Evolutionary conservation across 92 coral and sea anemone species (phyloP), one percentile per base, ranked within the genome.

Genomic region (Montipora capitata): DNA sequence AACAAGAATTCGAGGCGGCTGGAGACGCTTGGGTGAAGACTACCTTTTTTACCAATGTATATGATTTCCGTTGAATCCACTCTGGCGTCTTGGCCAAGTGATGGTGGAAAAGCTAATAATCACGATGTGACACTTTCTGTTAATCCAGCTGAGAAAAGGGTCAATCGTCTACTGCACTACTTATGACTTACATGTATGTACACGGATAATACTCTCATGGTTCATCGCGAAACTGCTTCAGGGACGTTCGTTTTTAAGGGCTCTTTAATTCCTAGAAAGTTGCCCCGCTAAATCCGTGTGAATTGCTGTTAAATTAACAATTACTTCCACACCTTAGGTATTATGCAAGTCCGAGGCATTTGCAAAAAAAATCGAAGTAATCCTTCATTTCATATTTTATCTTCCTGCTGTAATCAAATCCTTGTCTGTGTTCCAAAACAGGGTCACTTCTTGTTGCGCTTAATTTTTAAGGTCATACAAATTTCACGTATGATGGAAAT

Each of bases 61-160:
- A 54, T 8, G 3, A 54, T 54, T 54, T 54, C 3, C 61, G 14
- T 54, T 54, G 51, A 27, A 27, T 27, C 35, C 9, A 11, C 2
- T 13, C 14, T 12, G 12, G 61, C 14, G 12, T 54, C 61, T 54
- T 48, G 0, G 12, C 13, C 17, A 41, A 40, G 44, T 14, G 51
- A 40, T 64, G 15, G 51, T 64, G 15, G 51, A 27, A 54, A 80
- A 52, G 38, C 1, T 3, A 66, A 68, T 20, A 15, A 45, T 39
- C 38, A 12, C 12, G 27, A 38, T 44, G 7, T 80, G 85, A 48
- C 66, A 67, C 48, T 3, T 80, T 20, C 51, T 27, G 15, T 66
- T 80, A n/a, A 54, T 20, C 74, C 52, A 51, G 5, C 54, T 20
- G 85, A 68, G 63, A 7, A 9, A 10, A 15, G 67, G 85, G 85